Evolutionary conservation across 2,113 vertebrate species (phyloP).

Genomic region (Stictonetta naevosa): DNA sequence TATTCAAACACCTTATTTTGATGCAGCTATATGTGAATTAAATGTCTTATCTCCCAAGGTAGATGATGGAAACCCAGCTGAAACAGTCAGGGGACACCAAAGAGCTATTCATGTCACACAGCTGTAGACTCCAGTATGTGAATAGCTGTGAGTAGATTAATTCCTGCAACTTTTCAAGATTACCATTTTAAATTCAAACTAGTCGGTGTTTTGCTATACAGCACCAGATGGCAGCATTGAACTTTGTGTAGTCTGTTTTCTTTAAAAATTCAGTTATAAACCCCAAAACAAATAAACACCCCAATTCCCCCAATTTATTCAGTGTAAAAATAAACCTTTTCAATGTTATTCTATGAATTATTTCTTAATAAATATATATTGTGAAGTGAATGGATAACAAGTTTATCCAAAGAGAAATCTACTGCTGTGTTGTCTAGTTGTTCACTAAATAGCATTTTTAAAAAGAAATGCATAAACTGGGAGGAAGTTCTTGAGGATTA

Average conservation of each 20-base stretch:
- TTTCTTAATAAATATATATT: neutral
- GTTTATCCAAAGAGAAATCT: neutral
- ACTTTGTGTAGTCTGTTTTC: neutral
- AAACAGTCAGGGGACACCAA: neutral
- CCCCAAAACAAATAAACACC: neutral
- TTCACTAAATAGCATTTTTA: neutral
- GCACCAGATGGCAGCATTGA: slow-evolving; percentile 80
- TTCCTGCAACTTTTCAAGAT: neutral
- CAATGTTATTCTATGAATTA: neutral
- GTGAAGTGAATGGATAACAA: neutral
- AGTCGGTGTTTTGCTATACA: neutral
- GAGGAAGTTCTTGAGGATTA: neutral
- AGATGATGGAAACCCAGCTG: neutral
- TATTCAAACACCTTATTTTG: neutral
- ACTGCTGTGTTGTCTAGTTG: neutral
- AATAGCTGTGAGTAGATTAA: fast-evolving
- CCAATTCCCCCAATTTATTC: neutral
- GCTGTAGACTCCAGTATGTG: neutral
- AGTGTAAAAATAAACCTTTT: neutral
- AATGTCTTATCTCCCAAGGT: neutral
- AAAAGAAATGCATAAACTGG: neutral
- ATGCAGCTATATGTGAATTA: neutral
- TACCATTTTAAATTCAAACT: neutral
- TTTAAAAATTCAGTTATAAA: neutral
- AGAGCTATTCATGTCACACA: neutral